Conservation (phyloP, 2,888 invertebrate species). For the Mayetiola destructor region DNA sequence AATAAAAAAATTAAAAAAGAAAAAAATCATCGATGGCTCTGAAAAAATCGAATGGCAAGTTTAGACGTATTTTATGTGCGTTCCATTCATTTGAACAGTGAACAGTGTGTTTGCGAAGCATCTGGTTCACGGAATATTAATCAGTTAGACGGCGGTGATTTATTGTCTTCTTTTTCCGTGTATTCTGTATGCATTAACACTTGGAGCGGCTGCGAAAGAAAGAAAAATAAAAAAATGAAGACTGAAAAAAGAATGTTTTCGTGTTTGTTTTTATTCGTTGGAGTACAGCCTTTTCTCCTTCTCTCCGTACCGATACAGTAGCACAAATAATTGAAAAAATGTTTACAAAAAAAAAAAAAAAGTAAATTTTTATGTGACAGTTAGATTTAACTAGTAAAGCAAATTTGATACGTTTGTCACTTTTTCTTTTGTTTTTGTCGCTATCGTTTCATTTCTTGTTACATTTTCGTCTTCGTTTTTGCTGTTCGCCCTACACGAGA, state of each 20-base stretch:
- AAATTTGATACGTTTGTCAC: conserved; percentile 11
- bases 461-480: too few relatives aligned
- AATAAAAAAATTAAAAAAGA: not conserved
- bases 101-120: conserved; percentile 6
- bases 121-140: conserved; percentile 14
- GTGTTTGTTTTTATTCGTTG: too few relatives aligned
- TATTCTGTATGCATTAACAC: not conserved
- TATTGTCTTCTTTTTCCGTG: conserved; percentile 9
- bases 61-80: conserved; percentile 7
- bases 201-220: too few relatives aligned
- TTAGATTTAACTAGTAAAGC: conserved; percentile 10
- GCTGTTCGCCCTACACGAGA: too few relatives aligned
- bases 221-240: not conserved
- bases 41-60: conserved; percentile 3
- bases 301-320: too few relatives aligned
- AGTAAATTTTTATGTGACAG: conserved; percentile 10
- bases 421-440: not conserved
- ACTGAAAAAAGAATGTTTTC: conserved; percentile 1
- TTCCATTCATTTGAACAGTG: conserved; percentile 7
- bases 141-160: conserved; percentile 13
- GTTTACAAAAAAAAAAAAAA: too few relatives aligned
- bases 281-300: too few relatives aligned
- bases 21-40: not conserved
- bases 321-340: too few relatives aligned
- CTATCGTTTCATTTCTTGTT: not conserved